Conservation (phyloP, 2,888 invertebrate genomes). For the Phengaris alcon region DNA sequence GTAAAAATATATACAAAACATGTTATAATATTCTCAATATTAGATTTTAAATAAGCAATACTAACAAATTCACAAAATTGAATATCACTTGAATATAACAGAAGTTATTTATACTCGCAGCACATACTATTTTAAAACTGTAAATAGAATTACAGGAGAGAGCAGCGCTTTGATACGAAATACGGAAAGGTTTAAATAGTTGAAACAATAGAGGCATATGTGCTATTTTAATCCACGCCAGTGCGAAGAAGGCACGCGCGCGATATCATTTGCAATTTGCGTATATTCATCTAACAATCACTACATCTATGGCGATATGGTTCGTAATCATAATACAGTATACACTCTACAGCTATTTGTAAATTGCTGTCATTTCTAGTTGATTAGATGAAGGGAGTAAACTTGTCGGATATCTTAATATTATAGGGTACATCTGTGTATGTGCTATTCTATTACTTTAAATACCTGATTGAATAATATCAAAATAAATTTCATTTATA, state of each 20-base stretch:
- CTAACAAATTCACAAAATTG: slow-evolving; percentile 1
- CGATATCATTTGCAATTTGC: slow-evolving; percentile 62
- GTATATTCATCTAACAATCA: slow-evolving; percentile 47
- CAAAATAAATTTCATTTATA: too few species aligned
- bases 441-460: too few species aligned
- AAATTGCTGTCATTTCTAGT: neutral
- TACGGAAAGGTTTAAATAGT: slow-evolving; percentile 51
- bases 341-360: too few species aligned
- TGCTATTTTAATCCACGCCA: slow-evolving; percentile 63
- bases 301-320: neutral
- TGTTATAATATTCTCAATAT: neutral
- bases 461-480: too few species aligned
- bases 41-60: neutral
- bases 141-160: slow-evolving; percentile 37
- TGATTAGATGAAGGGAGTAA: neutral
- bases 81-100: neutral
- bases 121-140: neutral
- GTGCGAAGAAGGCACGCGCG: slow-evolving; percentile 62
- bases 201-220: slow-evolving; percentile 57
- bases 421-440: too few species aligned
- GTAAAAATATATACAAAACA: too few species aligned
- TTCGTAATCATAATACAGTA: neutral
- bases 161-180: slow-evolving; percentile 43
- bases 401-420: neutral
- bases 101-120: neutral